Conservation (phyloP, 2,888 invertebrate species). For the Laothoe populi region DNA sequence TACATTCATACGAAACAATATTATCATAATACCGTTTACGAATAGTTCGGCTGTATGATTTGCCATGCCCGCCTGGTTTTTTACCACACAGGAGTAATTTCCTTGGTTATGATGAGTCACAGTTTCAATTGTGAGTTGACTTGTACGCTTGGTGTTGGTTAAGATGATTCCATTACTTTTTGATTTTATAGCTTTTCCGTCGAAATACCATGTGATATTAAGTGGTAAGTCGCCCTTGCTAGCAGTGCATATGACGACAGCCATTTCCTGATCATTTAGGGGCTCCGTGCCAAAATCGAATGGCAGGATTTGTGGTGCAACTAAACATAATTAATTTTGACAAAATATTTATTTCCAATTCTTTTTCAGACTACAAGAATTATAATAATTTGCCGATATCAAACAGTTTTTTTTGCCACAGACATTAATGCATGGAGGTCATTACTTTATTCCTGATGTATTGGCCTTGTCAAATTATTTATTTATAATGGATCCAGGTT, state of each 20-base stretch:
- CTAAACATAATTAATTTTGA: constrained; percentile 57
- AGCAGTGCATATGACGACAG: constrained; percentile 88
- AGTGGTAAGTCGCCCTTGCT: constrained; percentile 92
- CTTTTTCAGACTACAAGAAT: neutral
- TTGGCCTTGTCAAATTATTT: neutral
- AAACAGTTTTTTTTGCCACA: constrained; percentile 36
- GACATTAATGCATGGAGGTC: constrained; percentile 24
- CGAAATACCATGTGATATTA: constrained; percentile 89
- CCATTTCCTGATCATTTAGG: constrained; percentile 88
- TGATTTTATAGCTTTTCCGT: constrained; percentile 68
- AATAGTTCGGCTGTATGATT: constrained; percentile 83
- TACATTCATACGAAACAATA: constrained; percentile 27
- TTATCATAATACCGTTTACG: constrained; percentile 68
- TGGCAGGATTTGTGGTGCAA: constrained; percentile 89
- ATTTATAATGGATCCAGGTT: neutral
- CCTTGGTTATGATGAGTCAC: constrained; percentile 86
- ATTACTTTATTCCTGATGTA: neutral
- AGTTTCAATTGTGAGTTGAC: constrained; percentile 86
- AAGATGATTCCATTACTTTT: constrained; percentile 82
- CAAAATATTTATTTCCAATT: neutral
- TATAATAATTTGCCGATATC: neutral
- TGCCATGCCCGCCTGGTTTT: constrained; percentile 84
- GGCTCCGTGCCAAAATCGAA: constrained; percentile 89
- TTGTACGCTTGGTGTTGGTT: constrained; percentile 84
- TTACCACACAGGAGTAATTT: constrained; percentile 86